phyloP scores from a whole-genome alignment of 2,113 vertebrate species.

The Rhinolophus ferrumequinum region DNA sequence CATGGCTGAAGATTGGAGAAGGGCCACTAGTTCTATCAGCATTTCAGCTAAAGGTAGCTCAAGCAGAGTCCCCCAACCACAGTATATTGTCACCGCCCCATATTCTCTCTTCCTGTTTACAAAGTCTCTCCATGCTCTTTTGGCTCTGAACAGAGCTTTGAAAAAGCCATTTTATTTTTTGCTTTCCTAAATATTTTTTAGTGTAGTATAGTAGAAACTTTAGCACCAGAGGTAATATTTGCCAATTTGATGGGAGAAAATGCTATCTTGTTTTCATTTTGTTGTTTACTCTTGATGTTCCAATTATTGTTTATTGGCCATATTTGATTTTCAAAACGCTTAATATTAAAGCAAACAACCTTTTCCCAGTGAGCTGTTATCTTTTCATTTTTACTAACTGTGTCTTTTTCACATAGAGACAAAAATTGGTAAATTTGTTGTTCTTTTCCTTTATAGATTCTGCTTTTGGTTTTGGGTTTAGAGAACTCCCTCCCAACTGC shows the following conservation, averaged over 20 bases:
- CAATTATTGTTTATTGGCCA: not conserved
- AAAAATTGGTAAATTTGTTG: not conserved
- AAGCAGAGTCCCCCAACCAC: not conserved
- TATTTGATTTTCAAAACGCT: not conserved
- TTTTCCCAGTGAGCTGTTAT: not conserved
- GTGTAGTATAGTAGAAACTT: not conserved
- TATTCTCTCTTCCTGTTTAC: not conserved
- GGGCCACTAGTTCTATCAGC: not conserved
- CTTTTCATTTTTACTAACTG: slow-evolving; percentile 6
- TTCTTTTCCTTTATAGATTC: slow-evolving; percentile 6
- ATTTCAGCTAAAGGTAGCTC: not conserved
- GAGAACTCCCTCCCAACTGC: not conserved
- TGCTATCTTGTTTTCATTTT: not conserved
- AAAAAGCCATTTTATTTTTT: slow-evolving; percentile 6
- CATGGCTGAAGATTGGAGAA: not conserved
- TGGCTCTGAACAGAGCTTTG: not conserved
- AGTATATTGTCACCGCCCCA: not conserved
- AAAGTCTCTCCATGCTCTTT: not conserved
- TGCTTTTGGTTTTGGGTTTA: slow-evolving; percentile 14
- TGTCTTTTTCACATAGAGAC: not conserved
- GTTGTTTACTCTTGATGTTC: not conserved
- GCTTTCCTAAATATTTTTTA: not conserved
- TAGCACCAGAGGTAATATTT: not conserved
- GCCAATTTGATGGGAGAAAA: not conserved
- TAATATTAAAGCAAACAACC: not conserved